phyloP scores from a whole-genome alignment of 2,888 invertebrate genomes.

The Dolichopus griseipennis region DNA sequence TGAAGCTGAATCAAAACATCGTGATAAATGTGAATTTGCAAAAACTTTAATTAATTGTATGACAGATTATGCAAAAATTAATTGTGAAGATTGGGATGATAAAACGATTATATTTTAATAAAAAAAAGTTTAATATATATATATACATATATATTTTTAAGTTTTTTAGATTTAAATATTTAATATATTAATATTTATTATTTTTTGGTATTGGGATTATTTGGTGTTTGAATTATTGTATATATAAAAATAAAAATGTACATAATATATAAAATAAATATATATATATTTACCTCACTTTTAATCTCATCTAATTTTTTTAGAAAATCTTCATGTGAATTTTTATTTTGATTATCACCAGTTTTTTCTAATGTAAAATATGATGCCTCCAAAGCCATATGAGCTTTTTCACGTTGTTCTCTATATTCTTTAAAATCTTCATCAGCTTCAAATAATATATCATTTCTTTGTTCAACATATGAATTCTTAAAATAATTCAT shows the following conservation, averaged over 20 bases:
- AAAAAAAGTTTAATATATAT: too few species aligned
- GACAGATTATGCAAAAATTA: constrained; percentile 60
- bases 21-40: constrained; percentile 58
- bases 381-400: constrained; percentile 51
- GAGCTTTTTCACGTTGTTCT: constrained; percentile 47
- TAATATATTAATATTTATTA: too few species aligned
- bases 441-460: constrained; percentile 48
- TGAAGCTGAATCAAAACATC: constrained; percentile 46
- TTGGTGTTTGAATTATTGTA: not conserved
- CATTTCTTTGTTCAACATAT: constrained; percentile 50
- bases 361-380: constrained; percentile 51
- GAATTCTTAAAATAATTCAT: constrained; percentile 49
- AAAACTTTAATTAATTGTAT: constrained; percentile 57
- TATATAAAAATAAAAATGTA: too few species aligned
- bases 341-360: constrained; percentile 33
- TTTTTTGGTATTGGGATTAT: too few species aligned
- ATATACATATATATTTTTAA: too few species aligned
- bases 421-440: constrained; percentile 48
- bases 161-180: too few species aligned
- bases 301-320: constrained; percentile 47
- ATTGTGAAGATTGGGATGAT: constrained; percentile 67
- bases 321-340: constrained; percentile 44
- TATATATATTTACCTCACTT: constrained; percentile 35
- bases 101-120: too few species aligned
- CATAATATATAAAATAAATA: too few species aligned